A percentile compares a stretch with the other conserved stretches of the same genome.
These are phyloP conservation scores for Phenacoccus solenopsis DNA, from an alignment of 1,140 invertebrate genomes.

Conservation along the genomic window DNA sequence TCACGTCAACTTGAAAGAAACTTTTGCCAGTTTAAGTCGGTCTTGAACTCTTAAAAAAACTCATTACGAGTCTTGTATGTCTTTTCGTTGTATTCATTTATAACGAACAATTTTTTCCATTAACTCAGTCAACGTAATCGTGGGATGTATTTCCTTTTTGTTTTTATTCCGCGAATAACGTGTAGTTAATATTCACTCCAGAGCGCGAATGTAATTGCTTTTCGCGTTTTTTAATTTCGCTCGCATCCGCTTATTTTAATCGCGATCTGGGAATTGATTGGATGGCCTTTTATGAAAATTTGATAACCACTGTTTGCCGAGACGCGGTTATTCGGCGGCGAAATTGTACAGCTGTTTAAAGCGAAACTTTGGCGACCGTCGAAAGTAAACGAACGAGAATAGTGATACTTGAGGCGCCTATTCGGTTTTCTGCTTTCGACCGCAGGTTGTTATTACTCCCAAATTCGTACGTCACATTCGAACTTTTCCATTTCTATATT, in stretches of 20 bases:
- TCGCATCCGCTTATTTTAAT: too few relatives aligned
- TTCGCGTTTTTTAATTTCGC: too few relatives aligned
- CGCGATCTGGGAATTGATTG: too few relatives aligned
- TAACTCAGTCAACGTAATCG: too few relatives aligned
- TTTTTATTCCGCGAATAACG: too few relatives aligned
- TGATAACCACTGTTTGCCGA: not conserved
- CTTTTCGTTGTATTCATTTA: not conserved
- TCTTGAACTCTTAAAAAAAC: too few relatives aligned
- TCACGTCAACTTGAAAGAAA: too few relatives aligned
- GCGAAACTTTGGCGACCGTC: not conserved
- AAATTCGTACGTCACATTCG: not conserved
- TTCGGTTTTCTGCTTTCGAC: not conserved
- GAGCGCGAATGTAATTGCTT: too few relatives aligned
- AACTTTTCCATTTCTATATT: not conserved
- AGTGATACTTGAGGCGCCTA: not conserved
- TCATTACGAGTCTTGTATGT: too few relatives aligned
- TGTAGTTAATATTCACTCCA: too few relatives aligned
- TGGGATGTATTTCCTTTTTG: too few relatives aligned
- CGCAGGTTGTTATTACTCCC: not conserved
- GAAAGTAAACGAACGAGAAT: not conserved
- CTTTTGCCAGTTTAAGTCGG: too few relatives aligned
- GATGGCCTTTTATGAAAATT: slow-evolving; percentile 4
- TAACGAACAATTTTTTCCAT: not conserved
- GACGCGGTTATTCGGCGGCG: not conserved
- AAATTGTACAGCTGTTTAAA: not conserved